Base-by-base conservation (phyloP, 2,113 vertebrate genomes). In the Halichoerus grypus region DNA sequence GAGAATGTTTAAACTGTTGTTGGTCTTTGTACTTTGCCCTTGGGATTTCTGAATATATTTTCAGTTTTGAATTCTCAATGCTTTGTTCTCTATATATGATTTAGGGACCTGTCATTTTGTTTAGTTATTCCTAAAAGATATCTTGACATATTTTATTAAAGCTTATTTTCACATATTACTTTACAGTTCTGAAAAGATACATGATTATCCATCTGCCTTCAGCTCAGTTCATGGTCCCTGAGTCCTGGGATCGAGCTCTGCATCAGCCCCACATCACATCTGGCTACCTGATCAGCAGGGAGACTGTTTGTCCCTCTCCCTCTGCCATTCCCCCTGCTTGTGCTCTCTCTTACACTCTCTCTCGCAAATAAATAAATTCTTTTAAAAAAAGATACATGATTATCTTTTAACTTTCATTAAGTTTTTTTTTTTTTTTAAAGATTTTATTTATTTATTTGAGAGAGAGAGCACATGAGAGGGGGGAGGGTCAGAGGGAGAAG, bases 61-160 rank as follows among this genome's bases (percentile, higher is more conserved):
- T 85, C 26, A 95, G 36, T 91, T 59, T 49, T 96, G 74, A 89
- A 89, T 95, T 90, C n/a, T 94, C 46, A 72, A 0, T 83, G 49
- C 49, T 92, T 96, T 79, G 8, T 88, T 96, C 4, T 91, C 13
- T 91, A 5, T 61, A 7, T 96, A 46, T 85, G 65, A 65, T 86
- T 97, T 94, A 94, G 67, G 72, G 71, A 22, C 10, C 36, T 93
- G 26, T 92, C 77, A 74, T 18, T 95, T 33, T 92, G 19, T 91
- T 93, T 71, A 82, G n/a, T 95, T 77, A 94, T 69, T 93, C 63
- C 57, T 93, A 82, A 84, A 82, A 96, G 57, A 39, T 91, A 83
- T 0, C 8, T 80, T 80, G 55, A 80, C 28, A 33, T 91, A 86
- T 94, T 94, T 95, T 94, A 92, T 84, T 97, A 82, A 95, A 96